These are phyloP conservation scores for Bombus breviceps DNA, from an alignment of 1,140 invertebrate genomes.

Conservation along the genomic window DNA sequence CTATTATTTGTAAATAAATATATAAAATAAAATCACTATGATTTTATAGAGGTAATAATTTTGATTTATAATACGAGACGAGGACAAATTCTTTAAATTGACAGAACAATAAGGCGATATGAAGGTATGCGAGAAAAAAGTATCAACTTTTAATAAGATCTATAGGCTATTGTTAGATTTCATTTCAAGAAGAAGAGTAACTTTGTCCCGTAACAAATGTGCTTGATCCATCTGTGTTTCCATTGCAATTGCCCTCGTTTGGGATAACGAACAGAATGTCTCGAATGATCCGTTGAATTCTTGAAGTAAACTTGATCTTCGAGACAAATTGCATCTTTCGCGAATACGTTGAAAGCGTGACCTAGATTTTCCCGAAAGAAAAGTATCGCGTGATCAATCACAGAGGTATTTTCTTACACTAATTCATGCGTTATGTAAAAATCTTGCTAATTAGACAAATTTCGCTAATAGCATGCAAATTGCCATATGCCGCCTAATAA, in stretches of 20 bases:
- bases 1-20: too few species aligned
- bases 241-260: constrained; percentile 2
- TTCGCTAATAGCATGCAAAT: constrained; percentile 2
- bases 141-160: background rate
- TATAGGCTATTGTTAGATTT: background rate
- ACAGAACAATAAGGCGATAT: background rate
- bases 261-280: background rate
- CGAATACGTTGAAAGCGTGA: background rate
- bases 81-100: background rate
- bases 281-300: background rate
- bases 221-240: constrained; percentile 7
- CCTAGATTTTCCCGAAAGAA: too few species aligned
- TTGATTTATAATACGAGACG: background rate
- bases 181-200: background rate
- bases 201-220: background rate
- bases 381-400: too few species aligned
- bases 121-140: background rate
- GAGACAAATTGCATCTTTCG: background rate
- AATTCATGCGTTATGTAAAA: background rate
- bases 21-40: too few species aligned
- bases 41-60: too few species aligned
- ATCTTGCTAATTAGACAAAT: background rate
- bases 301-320: background rate
- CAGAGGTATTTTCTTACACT: too few species aligned
- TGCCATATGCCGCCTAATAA: background rate